These are phyloP conservation scores for Heteromyza rotundicornis DNA, from an alignment of 2,888 invertebrate species.

Conservation along the genomic window DNA sequence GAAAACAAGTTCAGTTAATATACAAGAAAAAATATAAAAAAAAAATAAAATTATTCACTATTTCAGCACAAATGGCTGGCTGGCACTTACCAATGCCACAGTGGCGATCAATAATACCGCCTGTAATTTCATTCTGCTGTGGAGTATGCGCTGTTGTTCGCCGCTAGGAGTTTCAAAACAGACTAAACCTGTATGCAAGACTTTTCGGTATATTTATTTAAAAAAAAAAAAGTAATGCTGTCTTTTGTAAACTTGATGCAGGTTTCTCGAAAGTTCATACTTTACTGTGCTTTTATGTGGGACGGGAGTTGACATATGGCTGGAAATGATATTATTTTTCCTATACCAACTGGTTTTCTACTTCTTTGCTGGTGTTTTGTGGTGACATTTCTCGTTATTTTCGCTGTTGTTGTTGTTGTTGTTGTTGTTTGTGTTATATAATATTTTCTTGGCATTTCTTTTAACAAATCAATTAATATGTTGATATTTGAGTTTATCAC, in stretches of 20 bases:
- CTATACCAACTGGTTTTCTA: conserved; percentile 8
- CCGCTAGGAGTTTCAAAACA: conserved; percentile 25
- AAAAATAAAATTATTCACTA: neutral
- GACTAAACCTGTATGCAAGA: conserved; percentile 40
- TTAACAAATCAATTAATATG: neutral
- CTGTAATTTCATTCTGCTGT: conserved; percentile 45
- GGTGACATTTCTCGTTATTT: no score
- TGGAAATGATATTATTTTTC: conserved; percentile 1
- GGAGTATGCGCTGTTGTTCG: conserved; percentile 27
- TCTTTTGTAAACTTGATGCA: conserved; percentile 35
- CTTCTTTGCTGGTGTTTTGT: no score
- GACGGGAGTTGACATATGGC: conserved; percentile 12
- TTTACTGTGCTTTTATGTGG: conserved; percentile 22
- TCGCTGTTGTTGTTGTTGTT: no score
- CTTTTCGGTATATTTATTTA: conserved; percentile 40
- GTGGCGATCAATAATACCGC: conserved; percentile 35
- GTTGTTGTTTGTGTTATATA: neutral
- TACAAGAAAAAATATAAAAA: neutral
- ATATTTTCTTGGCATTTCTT: neutral
- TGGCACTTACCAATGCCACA: conserved; percentile 43
- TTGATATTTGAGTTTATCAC: neutral
- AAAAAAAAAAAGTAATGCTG: no score
- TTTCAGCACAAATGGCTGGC: no score
- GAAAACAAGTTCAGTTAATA: conserved; percentile 7
- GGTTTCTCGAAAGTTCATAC: conserved; percentile 35